Base-by-base conservation (phyloP, 2,113 vertebrate species). In the Atractosteus spatula region DNA sequence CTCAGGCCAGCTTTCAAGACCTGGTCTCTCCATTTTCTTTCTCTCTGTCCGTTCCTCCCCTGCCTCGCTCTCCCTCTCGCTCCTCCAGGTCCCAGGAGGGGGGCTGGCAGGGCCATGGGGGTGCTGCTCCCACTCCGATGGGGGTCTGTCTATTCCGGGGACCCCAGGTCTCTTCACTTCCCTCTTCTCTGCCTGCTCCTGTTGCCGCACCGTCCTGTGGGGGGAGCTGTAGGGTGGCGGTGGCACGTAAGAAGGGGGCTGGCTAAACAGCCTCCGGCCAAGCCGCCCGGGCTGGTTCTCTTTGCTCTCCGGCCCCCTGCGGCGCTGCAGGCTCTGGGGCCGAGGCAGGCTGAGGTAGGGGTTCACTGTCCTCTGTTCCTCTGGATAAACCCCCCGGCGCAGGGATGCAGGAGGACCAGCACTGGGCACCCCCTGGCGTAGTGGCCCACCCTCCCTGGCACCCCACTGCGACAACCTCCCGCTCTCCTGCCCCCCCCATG, bases 181-280 rank as follows among this genome's bases (percentile, higher is more conserved):
- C 41, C 14, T 41, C 12, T 56, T 68, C 42, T 77, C 73, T 67
- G 41, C 10, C 8, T 68, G 74, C 3, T 70, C 75, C 16, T 69
- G 69, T 16, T 55, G 56, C 41, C 75, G 71, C 62, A 77, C 71
- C 55, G 66, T 85, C 78, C 86, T 85, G 75, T 92, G 92, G 64
- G 89, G 88, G 12, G 83, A 87, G 43, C 89, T 82, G 17, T 98
- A 96, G 11, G 94, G 92, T 3, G 95, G 96, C 68, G 96, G 96
- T 0, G 92, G 83, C 44, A 92, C 83, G 66, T 97, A 96, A 12
- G 90, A 90, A 10, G 96, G 96, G 2, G 95, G 95, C 29, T 86
- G 87, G 75, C 76, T 87, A 42, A 84, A 85, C n/a, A 72, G 51
- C 43, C 70, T 81, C 11, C 74, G 77, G 41, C 29, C 29, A 29